Evolutionary conservation across 1,140 invertebrate genomes (phyloP).

Genomic region (Bombyx mori): DNA sequence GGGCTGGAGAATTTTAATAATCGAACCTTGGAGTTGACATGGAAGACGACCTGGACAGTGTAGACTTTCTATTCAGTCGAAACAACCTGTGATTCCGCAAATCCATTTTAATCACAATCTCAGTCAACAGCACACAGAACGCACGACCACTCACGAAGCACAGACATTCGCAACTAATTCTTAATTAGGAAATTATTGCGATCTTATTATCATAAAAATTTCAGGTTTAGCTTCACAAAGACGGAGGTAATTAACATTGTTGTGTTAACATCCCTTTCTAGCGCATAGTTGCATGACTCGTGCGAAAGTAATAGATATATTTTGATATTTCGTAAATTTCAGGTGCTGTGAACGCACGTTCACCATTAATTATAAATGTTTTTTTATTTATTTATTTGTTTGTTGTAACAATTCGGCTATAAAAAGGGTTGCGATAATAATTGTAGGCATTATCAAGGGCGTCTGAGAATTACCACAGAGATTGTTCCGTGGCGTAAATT

Average conservation of each 20-base stretch:
- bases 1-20: neutral
- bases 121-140: constrained; percentile 22
- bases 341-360: constrained; percentile 26
- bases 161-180: constrained; percentile 49
- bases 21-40: constrained; percentile 56
- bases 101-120: constrained; percentile 47
- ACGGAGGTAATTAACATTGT: constrained; percentile 18
- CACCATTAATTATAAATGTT: constrained; percentile 25
- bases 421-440: constrained; percentile 1
- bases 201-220: constrained; percentile 67
- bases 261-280: constrained; percentile 33
- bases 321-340: constrained; percentile 13
- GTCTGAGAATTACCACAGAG: no score
- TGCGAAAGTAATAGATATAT: constrained; percentile 35
- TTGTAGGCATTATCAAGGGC: neutral
- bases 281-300: constrained; percentile 13
- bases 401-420: no score
- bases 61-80: constrained; percentile 35
- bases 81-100: constrained; percentile 51
- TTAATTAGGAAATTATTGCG: constrained; percentile 61
- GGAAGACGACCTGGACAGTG: constrained; percentile 44
- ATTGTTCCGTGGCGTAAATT: no score
- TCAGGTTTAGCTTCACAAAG: constrained; percentile 58
- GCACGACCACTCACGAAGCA: constrained; percentile 54
- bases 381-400: no score